Evolutionary conservation across 2,113 vertebrate genomes (phyloP).

Genomic region (Osmerus eperlanus): DNA sequence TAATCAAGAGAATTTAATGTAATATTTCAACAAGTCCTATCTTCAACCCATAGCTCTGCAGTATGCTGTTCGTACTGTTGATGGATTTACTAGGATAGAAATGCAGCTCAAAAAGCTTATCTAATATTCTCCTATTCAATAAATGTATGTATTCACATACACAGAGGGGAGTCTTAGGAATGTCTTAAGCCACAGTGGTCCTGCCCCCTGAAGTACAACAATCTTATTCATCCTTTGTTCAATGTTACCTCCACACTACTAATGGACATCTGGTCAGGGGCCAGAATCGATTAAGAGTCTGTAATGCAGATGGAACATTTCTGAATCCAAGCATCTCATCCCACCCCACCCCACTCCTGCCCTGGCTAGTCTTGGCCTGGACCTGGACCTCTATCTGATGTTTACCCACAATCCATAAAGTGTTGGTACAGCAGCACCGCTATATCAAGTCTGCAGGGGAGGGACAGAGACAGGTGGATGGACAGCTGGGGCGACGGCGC

Average conservation of each 20-base stretch:
- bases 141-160: too few species aligned
- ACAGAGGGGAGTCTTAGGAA: too few species aligned
- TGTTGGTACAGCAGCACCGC: conserved; percentile 2
- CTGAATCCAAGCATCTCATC: conserved; percentile 26
- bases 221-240: too few species aligned
- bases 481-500: not conserved
- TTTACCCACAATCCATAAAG: conserved; percentile 31
- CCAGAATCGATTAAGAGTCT: conserved; percentile 45
- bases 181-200: too few species aligned
- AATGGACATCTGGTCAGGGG: conserved; percentile 53
- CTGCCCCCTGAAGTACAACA: too few species aligned
- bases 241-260: conserved; percentile 24
- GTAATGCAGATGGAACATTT: conserved; percentile 43
- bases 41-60: not conserved
- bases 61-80: too few species aligned
- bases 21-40: not conserved
- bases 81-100: not conserved
- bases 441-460: conserved; percentile 21
- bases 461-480: not conserved
- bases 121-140: too few species aligned
- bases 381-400: not conserved
- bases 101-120: not conserved
- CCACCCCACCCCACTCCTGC: not conserved
- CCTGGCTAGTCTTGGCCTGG: not conserved
- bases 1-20: not conserved